A percentile compares a stretch with the other conserved stretches of the same genome.
Conservation (phyloP, 2,797 vertebrate genomes). For the Cephalopachus bancanus region DNA sequence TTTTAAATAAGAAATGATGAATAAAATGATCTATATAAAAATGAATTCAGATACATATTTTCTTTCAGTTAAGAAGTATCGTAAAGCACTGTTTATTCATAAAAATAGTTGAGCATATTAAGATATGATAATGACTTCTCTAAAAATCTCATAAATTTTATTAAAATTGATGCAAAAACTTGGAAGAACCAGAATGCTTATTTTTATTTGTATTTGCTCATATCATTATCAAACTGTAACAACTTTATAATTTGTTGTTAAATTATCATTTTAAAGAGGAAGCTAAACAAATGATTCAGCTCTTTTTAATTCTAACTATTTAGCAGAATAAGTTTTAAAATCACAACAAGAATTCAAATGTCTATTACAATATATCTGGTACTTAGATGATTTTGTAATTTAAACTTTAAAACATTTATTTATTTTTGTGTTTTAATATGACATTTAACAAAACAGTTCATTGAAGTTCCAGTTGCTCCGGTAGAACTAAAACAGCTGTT, state of each 20-base stretch:
- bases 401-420: neutral
- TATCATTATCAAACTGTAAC: neutral
- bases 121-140: neutral
- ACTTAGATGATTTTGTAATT: constrained; percentile 1
- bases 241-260: neutral
- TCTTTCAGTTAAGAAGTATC: neutral
- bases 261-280: neutral
- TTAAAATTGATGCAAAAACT: neutral
- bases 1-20: neutral
- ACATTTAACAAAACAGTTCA: neutral
- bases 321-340: constrained; percentile 10
- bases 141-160: neutral
- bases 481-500: too few species aligned
- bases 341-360: neutral
- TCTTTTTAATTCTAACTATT: neutral
- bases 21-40: neutral
- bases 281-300: neutral
- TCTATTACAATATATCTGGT: neutral
- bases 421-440: neutral
- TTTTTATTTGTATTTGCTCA: neutral
- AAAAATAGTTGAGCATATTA: constrained; percentile 17
- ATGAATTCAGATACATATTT: neutral
- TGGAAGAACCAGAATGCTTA: neutral
- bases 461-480: neutral
- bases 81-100: neutral